phyloP scores from a whole-genome alignment of 92 coral and sea anemone species.

The Umimayanthus kanabou region DNA sequence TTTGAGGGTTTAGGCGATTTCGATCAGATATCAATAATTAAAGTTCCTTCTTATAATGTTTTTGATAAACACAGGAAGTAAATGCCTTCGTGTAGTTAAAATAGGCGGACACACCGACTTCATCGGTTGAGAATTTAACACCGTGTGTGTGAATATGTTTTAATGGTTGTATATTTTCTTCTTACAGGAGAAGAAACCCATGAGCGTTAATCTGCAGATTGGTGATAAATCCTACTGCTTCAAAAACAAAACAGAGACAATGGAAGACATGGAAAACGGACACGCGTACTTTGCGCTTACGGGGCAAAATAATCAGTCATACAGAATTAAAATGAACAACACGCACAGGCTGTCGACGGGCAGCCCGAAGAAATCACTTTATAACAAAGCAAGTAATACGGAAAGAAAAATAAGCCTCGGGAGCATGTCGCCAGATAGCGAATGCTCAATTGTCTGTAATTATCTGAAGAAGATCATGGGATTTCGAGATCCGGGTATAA shows the following conservation, averaged over 20 bases:
- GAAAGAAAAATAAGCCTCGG: neutral
- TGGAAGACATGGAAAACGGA: slow-evolving; percentile 38
- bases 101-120: neutral
- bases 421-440: neutral
- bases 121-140: neutral
- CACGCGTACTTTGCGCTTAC: neutral
- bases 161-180: slow-evolving; percentile 15
- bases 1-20: neutral
- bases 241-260: slow-evolving; percentile 45
- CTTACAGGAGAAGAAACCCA: slow-evolving; percentile 20
- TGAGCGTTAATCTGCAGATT: slow-evolving; percentile 52
- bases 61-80: too few species aligned
- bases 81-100: too few species aligned
- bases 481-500: slow-evolving; percentile 72
- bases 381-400: slow-evolving; percentile 1
- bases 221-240: slow-evolving; percentile 75
- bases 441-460: neutral
- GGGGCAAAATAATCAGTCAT: neutral
- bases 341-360: neutral
- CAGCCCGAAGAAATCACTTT: slow-evolving; percentile 5
- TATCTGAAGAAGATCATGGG: slow-evolving; percentile 62
- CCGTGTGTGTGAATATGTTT: neutral
- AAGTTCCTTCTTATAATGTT: too few species aligned
- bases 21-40: too few species aligned
- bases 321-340: slow-evolving; percentile 13